Evolutionary conservation across 2,113 vertebrate genomes (phyloP), one percentile per base, ranked within the genome.

Genomic region (Microcebus murinus): DNA sequence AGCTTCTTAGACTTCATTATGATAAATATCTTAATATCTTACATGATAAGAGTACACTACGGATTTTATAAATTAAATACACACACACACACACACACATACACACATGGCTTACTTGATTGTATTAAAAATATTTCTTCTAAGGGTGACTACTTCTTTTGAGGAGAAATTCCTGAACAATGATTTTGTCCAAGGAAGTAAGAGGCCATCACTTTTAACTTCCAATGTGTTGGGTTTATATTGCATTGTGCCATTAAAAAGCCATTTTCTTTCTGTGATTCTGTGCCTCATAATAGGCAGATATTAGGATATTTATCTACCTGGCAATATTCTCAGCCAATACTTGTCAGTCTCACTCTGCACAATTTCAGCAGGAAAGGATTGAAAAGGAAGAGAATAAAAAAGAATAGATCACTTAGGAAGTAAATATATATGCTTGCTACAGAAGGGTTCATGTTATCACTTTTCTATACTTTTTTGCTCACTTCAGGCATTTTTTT

Each of bases 221-320:
- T 80, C 82, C 85, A 87, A 1, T 87, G 79, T 89, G 61, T 84
- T 94, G 95, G 45, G 36, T 80, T 96, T 97, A 96, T 96, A 96
- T 95, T 96, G 83, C 57, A 94, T 70, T 83, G 95, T 89, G 89
- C 93, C 89, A 89, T 96, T 97, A 96, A 95, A 97, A 97, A 94
- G 57, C 50, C 61, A 93, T 97, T 97, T 97, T 89, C 95, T 95
- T 15, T 92, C 82, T 87, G 84, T 87, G 89, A 95, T 83, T 95
- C 91, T 97, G 79, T 80, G 93, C 67, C 59, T 96, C 79, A 73
- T 94, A 93, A 96, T 93, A 96, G 95, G 34, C 36, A 96, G 93
- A 96, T 97, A 97, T 96, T 97, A 93, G 89, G 93, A 95, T 97
- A 96, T 97, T 97, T 96, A 74, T 97, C 96, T 96, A 94, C 93